These are phyloP conservation scores for Galemys pyrenaicus DNA, from an alignment of 2,113 vertebrate genomes.

Conservation along the genomic window DNA sequence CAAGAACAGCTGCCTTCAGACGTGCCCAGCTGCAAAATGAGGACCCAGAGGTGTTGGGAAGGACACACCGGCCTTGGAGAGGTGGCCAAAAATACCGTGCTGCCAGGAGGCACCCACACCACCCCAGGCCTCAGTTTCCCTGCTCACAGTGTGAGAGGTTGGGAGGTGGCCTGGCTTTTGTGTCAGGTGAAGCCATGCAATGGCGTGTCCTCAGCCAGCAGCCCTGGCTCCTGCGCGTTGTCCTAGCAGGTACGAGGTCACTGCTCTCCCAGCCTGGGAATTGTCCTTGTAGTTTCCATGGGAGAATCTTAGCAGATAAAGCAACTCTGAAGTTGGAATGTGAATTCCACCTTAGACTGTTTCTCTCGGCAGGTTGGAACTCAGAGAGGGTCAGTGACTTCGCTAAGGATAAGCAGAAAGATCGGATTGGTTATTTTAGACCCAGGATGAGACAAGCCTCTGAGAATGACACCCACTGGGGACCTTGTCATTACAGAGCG, in stretches of 20 bases:
- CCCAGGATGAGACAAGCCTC: not conserved
- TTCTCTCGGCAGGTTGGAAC: not conserved
- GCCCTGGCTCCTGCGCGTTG: not conserved
- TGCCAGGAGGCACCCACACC: not conserved
- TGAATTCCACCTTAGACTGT: not conserved
- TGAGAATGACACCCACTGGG: not conserved
- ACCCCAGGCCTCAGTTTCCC: not conserved
- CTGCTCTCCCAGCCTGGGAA: not conserved
- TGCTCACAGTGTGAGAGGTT: not conserved
- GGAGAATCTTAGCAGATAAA: not conserved
- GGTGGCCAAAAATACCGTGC: not conserved
- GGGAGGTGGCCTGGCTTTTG: not conserved
- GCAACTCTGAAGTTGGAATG: not conserved
- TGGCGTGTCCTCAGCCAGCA: not conserved
- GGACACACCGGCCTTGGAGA: not conserved
- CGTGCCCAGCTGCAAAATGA: conserved; percentile 33
- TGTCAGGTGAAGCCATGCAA: fast-evolving
- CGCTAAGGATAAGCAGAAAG: not conserved
- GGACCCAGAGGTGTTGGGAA: not conserved
- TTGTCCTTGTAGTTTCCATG: not conserved
- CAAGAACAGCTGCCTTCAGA: conserved; percentile 48
- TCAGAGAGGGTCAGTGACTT: not conserved
- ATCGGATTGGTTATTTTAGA: not conserved
- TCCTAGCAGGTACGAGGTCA: not conserved
- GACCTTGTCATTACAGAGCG: not conserved